A percentile compares a stretch with the other conserved stretches of the same genome.
Conservation (phyloP, 2,113 vertebrate species). For the Xiphophorus maculatus region DNA sequence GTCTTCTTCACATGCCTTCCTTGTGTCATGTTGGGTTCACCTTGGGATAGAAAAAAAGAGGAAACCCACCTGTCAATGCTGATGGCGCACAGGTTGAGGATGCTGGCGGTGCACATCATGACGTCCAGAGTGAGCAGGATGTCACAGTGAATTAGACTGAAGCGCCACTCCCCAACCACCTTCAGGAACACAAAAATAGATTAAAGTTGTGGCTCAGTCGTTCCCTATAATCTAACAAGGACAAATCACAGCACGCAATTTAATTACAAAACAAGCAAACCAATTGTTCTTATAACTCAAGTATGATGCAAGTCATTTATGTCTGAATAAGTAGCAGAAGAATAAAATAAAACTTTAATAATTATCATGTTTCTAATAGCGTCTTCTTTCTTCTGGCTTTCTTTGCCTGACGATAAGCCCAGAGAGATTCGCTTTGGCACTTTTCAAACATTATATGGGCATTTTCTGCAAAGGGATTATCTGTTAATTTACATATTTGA, state of each 20-base stretch:
- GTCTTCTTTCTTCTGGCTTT: no score
- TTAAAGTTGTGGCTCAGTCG: neutral
- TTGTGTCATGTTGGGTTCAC: neutral
- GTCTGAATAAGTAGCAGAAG: neutral
- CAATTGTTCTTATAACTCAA: neutral
- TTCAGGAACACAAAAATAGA: slow-evolving; percentile 37
- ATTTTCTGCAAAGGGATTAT: no score
- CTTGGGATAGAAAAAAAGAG: no score
- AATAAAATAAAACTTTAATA: no score
- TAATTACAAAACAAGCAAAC: neutral
- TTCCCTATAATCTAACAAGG: no score
- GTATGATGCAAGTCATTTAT: neutral
- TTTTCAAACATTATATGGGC: no score
- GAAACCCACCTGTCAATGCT: slow-evolving; percentile 80
- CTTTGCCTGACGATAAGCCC: no score
- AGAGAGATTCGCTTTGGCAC: no score
- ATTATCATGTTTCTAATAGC: no score
- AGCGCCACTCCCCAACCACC: slow-evolving; percentile 82
- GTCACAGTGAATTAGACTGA: slow-evolving; percentile 82
- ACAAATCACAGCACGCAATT: neutral
- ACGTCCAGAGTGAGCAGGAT: slow-evolving; percentile 81
- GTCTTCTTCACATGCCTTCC: neutral
- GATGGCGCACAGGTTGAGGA: slow-evolving; percentile 84
- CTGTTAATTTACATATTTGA: no score
- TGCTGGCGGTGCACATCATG: slow-evolving; percentile 85